phyloP scores from a whole-genome alignment of 2,888 invertebrate genomes.

The Lasioglossum vierecki region DNA sequence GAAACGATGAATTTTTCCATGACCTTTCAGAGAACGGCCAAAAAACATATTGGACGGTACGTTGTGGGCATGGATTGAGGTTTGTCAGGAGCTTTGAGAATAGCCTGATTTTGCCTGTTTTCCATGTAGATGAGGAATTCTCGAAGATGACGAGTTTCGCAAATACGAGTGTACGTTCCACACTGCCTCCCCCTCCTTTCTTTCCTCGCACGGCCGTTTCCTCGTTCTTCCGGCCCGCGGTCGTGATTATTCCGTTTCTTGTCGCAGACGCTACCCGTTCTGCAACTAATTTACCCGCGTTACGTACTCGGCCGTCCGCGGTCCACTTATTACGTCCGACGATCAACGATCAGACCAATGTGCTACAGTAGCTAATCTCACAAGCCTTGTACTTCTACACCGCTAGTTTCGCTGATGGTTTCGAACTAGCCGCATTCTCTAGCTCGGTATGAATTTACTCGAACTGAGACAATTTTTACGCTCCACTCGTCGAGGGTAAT shows the following conservation, averaged over 20 bases:
- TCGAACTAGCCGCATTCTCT: background rate
- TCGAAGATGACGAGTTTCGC: no score
- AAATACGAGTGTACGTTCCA: background rate
- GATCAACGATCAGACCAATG: background rate
- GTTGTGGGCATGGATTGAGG: no score
- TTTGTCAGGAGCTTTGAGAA: no score
- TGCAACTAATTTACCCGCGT: conserved; percentile 53
- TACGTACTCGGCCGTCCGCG: background rate
- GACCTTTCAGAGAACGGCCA: no score
- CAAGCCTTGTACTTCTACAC: background rate
- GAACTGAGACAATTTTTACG: background rate
- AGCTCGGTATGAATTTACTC: background rate
- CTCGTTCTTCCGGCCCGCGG: conserved; percentile 68
- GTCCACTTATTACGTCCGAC: background rate
- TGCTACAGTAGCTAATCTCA: no score
- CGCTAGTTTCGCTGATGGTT: conserved; percentile 11
- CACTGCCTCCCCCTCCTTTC: background rate
- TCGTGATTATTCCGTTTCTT: conserved; percentile 65
- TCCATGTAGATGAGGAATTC: no score
- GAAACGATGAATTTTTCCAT: no score
- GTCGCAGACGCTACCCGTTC: conserved; percentile 45
- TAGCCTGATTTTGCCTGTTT: no score
- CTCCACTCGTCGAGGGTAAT: background rate
- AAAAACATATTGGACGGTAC: no score
- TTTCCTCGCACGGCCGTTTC: conserved; percentile 56